Percentiles rank a stretch among this genome's conserved stretches.
phyloP scores from a whole-genome alignment of 2,113 vertebrate genomes.

The Apaloderma vittatum region DNA sequence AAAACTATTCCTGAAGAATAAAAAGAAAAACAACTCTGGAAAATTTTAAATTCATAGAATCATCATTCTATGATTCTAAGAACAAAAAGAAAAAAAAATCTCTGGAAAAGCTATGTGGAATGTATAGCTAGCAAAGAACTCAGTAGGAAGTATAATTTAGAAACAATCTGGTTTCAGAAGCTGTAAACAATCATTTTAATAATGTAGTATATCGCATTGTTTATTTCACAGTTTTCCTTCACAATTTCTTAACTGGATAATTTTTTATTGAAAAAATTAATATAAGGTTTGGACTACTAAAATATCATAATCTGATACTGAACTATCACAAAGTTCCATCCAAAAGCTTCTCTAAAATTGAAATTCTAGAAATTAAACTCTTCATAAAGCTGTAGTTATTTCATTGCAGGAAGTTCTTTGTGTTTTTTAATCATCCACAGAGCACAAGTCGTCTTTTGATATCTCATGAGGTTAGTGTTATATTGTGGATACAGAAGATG shows the following conservation, averaged over 20 bases:
- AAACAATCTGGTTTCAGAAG: neutral
- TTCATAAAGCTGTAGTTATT: neutral
- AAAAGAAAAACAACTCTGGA: neutral
- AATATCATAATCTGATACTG: neutral
- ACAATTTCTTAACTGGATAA: neutral
- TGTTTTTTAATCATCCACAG: neutral
- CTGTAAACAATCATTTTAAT: neutral
- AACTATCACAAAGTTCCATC: neutral
- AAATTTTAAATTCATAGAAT: neutral
- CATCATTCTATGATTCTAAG: neutral
- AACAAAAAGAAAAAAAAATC: neutral
- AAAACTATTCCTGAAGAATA: neutral
- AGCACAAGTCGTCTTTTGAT: neutral
- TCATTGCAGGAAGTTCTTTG: neutral
- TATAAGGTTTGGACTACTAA: neutral
- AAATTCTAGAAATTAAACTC: neutral
- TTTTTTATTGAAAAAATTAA: neutral
- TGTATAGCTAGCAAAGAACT: neutral
- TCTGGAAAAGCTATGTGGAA: neutral
- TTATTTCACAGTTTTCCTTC: neutral
- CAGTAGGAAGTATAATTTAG: neutral
- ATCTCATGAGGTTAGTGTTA: neutral
- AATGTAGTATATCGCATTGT: neutral
- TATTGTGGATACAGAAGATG: neutral
- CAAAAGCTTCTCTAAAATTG: neutral